phyloP scores from a whole-genome alignment of 2,888 invertebrate species.

The Dicyrtomina minuta region DNA sequence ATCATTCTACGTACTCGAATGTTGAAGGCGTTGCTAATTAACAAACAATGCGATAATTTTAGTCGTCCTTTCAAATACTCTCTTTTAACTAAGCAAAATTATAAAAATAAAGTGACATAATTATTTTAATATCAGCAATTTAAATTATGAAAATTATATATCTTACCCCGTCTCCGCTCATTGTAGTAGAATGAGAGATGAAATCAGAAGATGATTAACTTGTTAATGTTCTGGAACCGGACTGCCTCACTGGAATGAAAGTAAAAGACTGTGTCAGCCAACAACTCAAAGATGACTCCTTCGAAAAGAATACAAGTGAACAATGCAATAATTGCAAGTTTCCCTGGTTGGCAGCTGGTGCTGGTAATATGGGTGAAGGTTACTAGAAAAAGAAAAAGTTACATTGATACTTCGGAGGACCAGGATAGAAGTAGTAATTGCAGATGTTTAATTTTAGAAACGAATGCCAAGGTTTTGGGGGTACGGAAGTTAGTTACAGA shows the following conservation, averaged over 20 bases:
- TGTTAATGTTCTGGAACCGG: too few relatives aligned
- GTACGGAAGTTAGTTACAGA: too few relatives aligned
- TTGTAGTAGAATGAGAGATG: neutral
- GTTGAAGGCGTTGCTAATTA: too few relatives aligned
- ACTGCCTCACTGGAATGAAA: too few relatives aligned
- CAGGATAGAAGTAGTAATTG: neutral
- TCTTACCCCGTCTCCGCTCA: constrained; percentile 20
- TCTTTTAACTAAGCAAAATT: too few relatives aligned
- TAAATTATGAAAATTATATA: neutral
- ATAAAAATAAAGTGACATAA: too few relatives aligned
- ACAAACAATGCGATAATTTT: too few relatives aligned
- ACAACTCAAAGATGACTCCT: neutral
- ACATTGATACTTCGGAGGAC: neutral
- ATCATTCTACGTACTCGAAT: too few relatives aligned
- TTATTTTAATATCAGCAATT: too few relatives aligned
- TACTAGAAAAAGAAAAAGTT: neutral
- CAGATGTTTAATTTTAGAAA: constrained; percentile 17
- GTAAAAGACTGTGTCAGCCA: too few relatives aligned
- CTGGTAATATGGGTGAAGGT: constrained; percentile 16
- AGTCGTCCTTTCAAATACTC: too few relatives aligned
- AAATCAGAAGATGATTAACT: neutral
- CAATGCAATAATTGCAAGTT: neutral
- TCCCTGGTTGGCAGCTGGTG: constrained; percentile 7
- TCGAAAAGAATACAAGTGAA: neutral
- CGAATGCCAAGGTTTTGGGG: too few relatives aligned